These are phyloP conservation scores for Dryomyza anilis DNA, from an alignment of 2,888 invertebrate genomes.

Conservation along the genomic window DNA sequence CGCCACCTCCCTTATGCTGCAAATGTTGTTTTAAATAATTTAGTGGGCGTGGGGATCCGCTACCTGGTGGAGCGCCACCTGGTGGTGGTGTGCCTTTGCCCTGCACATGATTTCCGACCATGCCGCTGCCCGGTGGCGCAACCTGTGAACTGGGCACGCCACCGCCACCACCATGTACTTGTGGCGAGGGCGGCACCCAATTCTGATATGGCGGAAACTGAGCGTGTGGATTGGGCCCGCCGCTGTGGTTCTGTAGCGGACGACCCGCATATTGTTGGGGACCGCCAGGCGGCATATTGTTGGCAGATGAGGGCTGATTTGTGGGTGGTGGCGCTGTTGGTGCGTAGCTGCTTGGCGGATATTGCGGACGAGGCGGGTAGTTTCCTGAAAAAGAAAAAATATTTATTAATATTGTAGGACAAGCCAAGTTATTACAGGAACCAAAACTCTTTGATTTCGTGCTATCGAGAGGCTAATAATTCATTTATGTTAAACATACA, in stretches of 20 bases:
- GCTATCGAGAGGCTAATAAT: too few species aligned
- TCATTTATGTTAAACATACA: too few species aligned
- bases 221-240: conserved; percentile 54
- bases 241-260: conserved; percentile 66
- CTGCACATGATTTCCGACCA: conserved; percentile 61
- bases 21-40: conserved; percentile 74
- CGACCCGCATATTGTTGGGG: conserved; percentile 64
- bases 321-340: conserved; percentile 64
- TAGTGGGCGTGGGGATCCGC: conserved; percentile 64
- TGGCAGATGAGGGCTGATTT: conserved; percentile 58
- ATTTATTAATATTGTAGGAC: too few species aligned
- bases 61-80: conserved; percentile 57
- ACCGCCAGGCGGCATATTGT: conserved; percentile 58
- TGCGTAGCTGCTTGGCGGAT: conserved; percentile 64
- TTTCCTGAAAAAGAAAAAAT: conserved; percentile 47
- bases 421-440: too few species aligned
- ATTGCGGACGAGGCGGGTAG: conserved; percentile 64
- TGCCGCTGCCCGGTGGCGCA: conserved; percentile 39
- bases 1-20: conserved; percentile 73
- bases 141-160: conserved; percentile 39
- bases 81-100: conserved; percentile 61
- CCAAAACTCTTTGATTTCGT: too few species aligned
- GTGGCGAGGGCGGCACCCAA: conserved; percentile 58
- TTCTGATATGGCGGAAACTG: conserved; percentile 61
- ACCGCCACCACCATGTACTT: conserved; percentile 46